Percentiles rank a stretch among this genome's conserved stretches.
Evolutionary conservation across 2,797 vertebrate genomes (phyloP).

Genomic region (Siniperca scherzeri): DNA sequence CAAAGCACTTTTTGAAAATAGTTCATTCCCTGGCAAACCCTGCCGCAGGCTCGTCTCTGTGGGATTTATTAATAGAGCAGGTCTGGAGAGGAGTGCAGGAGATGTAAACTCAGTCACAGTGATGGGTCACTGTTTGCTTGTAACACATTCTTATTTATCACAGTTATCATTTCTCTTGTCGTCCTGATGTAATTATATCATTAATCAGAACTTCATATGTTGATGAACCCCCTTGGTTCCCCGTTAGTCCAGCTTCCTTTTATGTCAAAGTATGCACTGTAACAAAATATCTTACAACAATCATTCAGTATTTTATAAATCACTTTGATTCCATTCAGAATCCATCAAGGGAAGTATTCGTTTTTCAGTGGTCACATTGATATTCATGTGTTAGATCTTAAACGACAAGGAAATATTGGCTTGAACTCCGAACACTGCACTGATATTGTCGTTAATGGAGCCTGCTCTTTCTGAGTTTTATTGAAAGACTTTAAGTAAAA

Average conservation of each 20-base stretch:
- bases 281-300: conserved; percentile 1
- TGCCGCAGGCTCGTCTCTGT: conserved; percentile 62
- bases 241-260: conserved; percentile 22
- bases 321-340: conserved; percentile 29
- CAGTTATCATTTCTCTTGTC: conserved; percentile 16
- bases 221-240: not conserved
- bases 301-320: conserved; percentile 14
- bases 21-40: conserved; percentile 61
- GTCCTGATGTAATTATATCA: not conserved
- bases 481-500: not conserved
- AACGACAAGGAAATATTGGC: conserved; percentile 37
- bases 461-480: conserved; percentile 20
- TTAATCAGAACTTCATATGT: conserved; percentile 14
- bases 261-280: not conserved
- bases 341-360: conserved; percentile 16
- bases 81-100: conserved; percentile 55
- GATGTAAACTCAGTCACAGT: conserved; percentile 60
- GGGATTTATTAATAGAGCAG: conserved; percentile 80
- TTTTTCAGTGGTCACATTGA: conserved; percentile 24
- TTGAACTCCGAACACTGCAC: conserved; percentile 24
- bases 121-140: conserved; percentile 56
- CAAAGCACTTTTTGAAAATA: conserved; percentile 77
- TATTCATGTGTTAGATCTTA: conserved; percentile 36
- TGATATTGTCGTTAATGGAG: conserved; percentile 14
- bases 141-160: conserved; percentile 45